Conservation (phyloP, 2,888 invertebrate genomes). For the Eurytoma californica region DNA sequence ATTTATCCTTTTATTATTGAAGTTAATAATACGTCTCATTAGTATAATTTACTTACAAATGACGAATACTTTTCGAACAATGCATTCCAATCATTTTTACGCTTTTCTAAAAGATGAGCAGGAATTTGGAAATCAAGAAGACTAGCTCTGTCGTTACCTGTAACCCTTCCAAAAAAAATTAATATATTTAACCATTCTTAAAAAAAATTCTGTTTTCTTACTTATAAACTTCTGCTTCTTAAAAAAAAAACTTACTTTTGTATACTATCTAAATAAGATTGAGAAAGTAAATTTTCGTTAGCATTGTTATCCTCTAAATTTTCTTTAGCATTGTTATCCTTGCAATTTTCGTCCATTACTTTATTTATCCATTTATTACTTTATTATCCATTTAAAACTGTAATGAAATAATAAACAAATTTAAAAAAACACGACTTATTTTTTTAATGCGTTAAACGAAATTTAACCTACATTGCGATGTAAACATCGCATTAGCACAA, state of each 20-base stretch:
- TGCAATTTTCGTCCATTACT: slow-evolving; percentile 16
- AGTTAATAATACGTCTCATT: neutral
- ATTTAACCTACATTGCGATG: too few relatives aligned
- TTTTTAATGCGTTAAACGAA: too few relatives aligned
- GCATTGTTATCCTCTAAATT: neutral
- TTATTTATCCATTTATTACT: neutral
- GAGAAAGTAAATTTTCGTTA: neutral
- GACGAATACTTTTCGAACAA: slow-evolving; percentile 63
- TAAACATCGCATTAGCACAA: too few relatives aligned
- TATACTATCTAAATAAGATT: slow-evolving; percentile 23
- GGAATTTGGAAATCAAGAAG: slow-evolving; percentile 48
- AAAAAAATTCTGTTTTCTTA: neutral
- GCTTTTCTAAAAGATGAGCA: slow-evolving; percentile 51
- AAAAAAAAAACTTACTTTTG: slow-evolving; percentile 25
- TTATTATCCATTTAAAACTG: too few relatives aligned
- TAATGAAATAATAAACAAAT: too few relatives aligned
- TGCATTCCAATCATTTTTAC: slow-evolving; percentile 60
- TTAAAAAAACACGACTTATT: too few relatives aligned
- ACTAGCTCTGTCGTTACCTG: slow-evolving; percentile 1
- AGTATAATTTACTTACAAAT: slow-evolving; percentile 53
- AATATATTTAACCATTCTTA: neutral
- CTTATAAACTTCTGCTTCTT: too few relatives aligned
- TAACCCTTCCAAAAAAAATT: neutral
- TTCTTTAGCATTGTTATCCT: neutral
- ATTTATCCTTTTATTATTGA: too few relatives aligned